Conservation (phyloP, 2,888 invertebrate genomes). For the Gasteruption jaculator region DNA sequence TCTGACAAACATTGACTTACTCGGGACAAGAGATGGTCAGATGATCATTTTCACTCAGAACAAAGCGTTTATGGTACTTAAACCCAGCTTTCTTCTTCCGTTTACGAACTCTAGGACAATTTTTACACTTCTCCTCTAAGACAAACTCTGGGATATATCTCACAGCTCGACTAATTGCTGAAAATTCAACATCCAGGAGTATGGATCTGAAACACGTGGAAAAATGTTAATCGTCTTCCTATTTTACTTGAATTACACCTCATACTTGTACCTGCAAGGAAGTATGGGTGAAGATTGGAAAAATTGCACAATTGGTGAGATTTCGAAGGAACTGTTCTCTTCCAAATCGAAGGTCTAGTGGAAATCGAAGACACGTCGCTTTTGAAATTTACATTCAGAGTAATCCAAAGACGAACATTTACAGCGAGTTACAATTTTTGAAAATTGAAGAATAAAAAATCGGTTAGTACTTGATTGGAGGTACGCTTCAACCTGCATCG, state of each 20-base stretch:
- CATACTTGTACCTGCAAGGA: slow-evolving; percentile 40
- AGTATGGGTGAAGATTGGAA: slow-evolving; percentile 35
- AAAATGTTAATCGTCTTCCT: background rate
- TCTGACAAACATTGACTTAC: slow-evolving; percentile 31
- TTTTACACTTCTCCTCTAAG: slow-evolving; percentile 38
- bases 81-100: slow-evolving; percentile 47
- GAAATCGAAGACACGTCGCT: no score
- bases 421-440: no score
- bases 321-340: slow-evolving; percentile 17
- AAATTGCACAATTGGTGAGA: slow-evolving; percentile 28
- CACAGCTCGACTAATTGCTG: slow-evolving; percentile 52
- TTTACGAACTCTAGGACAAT: slow-evolving; percentile 36
- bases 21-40: slow-evolving; percentile 58
- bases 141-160: slow-evolving; percentile 55
- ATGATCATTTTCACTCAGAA: slow-evolving; percentile 56
- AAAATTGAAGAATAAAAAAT: background rate
- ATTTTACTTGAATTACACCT: background rate
- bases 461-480: slow-evolving; percentile 15
- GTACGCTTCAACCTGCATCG: slow-evolving; percentile 53
- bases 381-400: no score
- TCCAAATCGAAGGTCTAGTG: no score
- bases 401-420: no score
- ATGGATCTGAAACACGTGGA: slow-evolving; percentile 48
- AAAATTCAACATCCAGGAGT: slow-evolving; percentile 49
- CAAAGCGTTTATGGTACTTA: slow-evolving; percentile 53